Evolutionary conservation across 2,797 vertebrate genomes (phyloP), one percentile per base, ranked within the genome.

Genomic region (Peromyscus attwateri): DNA sequence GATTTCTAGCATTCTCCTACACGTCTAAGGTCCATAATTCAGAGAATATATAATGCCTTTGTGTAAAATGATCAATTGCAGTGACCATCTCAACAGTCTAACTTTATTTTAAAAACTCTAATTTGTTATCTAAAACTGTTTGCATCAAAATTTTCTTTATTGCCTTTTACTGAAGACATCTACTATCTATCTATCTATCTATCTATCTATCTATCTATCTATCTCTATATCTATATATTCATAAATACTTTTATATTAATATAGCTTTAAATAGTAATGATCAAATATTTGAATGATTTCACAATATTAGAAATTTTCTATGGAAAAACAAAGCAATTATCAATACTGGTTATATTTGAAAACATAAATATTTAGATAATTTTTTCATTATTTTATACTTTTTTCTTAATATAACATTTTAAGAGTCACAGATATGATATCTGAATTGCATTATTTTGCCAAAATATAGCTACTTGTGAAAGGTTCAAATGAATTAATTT

Each of bases 401-500:
- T 73, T 57, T 57, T 79, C 46, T 95, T 19, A 27, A 93, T 12
- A 57, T 19, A 27, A 12, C 76, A 19, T 68, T 79, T 68, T 91
- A 10, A 87, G 87, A 82, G 29, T 4, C 87, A 84, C 0, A 73
- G 8, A 64, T 16, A 11, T 46, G 3, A 34, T 91, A 75, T 92
- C 62, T 70, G 14, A 93, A 84, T 34, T 71, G 10, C 40, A 2
- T 94, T 87, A 23, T 1, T 87, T 95, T 71, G 84, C 31, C n/a
- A 96, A 96, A 76, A 31, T 4, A 31, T 43, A 87, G 5, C 1
- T 87, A 4, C 49, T 0, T 12, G 49, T 66, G 5, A 37, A 92
- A 83, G 70, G 43, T 62, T 83, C 8, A 75, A 13, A 43, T 40
- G 76, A 91, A 40, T 46, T 94, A 62, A 60, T 96, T 80, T 92